A percentile compares a stretch with the other conserved stretches of the same genome.
Evolutionary conservation across 2,113 vertebrate species (phyloP).

Genomic region (Bufo gargarizans): DNA sequence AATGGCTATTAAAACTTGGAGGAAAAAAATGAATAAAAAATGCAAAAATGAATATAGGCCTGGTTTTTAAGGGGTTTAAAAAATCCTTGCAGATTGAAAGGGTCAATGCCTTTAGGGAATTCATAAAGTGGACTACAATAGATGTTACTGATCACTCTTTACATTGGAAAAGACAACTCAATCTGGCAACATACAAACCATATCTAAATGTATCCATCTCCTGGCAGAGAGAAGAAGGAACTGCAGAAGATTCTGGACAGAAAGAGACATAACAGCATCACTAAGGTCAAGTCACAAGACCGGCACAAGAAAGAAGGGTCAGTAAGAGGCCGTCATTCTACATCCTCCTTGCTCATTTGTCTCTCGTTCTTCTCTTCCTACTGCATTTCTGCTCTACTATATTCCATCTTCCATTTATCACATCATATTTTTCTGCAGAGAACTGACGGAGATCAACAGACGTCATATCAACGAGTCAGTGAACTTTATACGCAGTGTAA

Average conservation of each 20-base stretch:
- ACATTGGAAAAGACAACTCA: neutral
- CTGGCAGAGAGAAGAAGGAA: slow-evolving; percentile 85
- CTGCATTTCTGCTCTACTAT: neutral
- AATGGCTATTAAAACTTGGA: too few relatives aligned
- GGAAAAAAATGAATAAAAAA: too few relatives aligned
- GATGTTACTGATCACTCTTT: neutral
- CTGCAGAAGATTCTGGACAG: slow-evolving; percentile 86
- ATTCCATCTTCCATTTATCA: neutral
- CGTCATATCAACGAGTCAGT: slow-evolving; percentile 86
- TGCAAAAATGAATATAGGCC: too few relatives aligned
- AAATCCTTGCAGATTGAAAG: too few relatives aligned
- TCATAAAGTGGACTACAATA: too few relatives aligned
- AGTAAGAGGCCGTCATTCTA: slow-evolving; percentile 16
- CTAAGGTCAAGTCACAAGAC: slow-evolving; percentile 79
- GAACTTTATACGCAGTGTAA: slow-evolving; percentile 77
- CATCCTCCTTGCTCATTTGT: neutral
- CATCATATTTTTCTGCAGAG: slow-evolving; percentile 57
- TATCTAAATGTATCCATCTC: neutral
- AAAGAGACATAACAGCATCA: slow-evolving; percentile 85
- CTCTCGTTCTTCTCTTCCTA: neutral
- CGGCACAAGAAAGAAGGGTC: slow-evolving; percentile 82
- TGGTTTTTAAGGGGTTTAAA: too few relatives aligned
- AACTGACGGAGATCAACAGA: slow-evolving; percentile 85
- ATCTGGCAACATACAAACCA: neutral
- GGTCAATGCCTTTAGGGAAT: neutral